Conservation (phyloP, 2,113 vertebrate genomes). For the Geococcyx californianus region DNA sequence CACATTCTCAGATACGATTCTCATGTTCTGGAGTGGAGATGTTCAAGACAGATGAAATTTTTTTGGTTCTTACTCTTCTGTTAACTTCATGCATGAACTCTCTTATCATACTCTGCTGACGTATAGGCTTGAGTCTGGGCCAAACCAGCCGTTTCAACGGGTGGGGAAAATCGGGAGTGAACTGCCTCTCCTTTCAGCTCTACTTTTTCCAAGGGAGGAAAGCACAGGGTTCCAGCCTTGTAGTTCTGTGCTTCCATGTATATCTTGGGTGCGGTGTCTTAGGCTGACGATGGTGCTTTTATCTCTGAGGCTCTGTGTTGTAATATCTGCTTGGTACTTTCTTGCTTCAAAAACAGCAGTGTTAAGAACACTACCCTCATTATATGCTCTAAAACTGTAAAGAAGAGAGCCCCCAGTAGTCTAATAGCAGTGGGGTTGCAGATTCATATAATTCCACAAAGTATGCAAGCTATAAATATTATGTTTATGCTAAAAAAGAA, state of each 20-base stretch:
- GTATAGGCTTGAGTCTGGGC: fast-evolving
- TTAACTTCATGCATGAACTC: not conserved
- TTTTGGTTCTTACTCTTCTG: not conserved
- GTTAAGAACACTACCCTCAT: not conserved
- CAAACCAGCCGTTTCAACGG: not conserved
- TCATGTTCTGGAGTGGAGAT: not conserved
- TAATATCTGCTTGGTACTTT: not conserved
- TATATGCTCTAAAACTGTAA: not conserved
- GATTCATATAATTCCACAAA: not conserved
- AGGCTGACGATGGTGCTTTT: not conserved
- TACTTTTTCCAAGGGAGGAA: not conserved
- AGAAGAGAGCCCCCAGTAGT: not conserved
- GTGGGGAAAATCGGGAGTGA: not conserved
- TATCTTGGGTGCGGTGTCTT: not conserved
- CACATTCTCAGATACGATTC: not conserved
- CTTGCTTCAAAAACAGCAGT: not conserved
- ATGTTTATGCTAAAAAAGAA: not conserved
- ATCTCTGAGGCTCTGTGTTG: not conserved
- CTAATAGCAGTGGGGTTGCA: not conserved
- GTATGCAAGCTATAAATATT: not conserved
- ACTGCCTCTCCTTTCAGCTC: not conserved
- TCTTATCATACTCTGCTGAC: not conserved
- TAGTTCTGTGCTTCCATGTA: not conserved
- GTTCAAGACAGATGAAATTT: not conserved
- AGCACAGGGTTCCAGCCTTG: not conserved